phyloP scores from a whole-genome alignment of 1,140 invertebrate genomes.

The Aphelinus atriplicis region DNA sequence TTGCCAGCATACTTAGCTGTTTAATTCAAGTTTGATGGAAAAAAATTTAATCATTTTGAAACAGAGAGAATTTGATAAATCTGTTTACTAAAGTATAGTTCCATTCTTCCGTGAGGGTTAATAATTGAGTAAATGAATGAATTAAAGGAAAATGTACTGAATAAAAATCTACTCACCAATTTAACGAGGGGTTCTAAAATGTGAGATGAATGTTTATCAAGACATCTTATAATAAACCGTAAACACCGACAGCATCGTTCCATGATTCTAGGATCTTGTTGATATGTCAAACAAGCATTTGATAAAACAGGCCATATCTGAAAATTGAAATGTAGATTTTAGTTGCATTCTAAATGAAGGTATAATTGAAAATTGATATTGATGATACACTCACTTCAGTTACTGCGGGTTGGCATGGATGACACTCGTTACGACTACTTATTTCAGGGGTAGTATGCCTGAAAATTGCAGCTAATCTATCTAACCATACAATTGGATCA shows the following conservation, averaged over 20 bases:
- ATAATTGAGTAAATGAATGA: too few species aligned
- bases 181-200: slow-evolving; percentile 84
- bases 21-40: not conserved
- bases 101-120: too few species aligned
- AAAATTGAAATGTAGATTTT: slow-evolving; percentile 45
- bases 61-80: slow-evolving; percentile 7
- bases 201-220: slow-evolving; percentile 80
- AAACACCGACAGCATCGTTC: slow-evolving; percentile 91
- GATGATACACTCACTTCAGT: slow-evolving; percentile 70
- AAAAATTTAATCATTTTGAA: slow-evolving; percentile 10
- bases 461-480: slow-evolving; percentile 91
- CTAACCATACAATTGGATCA: slow-evolving; percentile 94
- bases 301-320: slow-evolving; percentile 86
- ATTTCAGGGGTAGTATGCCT: slow-evolving; percentile 76
- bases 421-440: slow-evolving; percentile 70
- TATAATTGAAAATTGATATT: not conserved
- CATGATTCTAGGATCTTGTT: slow-evolving; percentile 86
- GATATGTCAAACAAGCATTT: slow-evolving; percentile 79
- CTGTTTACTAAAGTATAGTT: too few species aligned
- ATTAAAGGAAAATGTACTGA: too few species aligned
- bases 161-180: slow-evolving; percentile 67
- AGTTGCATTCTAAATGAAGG: not conserved
- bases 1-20: too few species aligned
- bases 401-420: slow-evolving; percentile 86
- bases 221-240: slow-evolving; percentile 88